Conservation (phyloP, 2,113 vertebrate species). For the Seriola quinqueradiata region DNA sequence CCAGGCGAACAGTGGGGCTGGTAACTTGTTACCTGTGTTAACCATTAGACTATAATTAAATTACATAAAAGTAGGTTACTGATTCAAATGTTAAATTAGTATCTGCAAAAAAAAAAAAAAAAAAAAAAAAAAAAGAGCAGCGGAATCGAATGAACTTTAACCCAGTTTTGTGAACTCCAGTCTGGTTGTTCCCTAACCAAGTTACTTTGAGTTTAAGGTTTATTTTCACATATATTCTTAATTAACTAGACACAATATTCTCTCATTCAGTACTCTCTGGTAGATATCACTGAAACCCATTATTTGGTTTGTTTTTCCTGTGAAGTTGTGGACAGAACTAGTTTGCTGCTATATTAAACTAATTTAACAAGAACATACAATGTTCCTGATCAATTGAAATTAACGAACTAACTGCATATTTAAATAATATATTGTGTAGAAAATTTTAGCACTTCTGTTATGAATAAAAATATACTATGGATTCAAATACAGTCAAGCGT, state of each 20-base stretch:
- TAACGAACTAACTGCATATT: too few species aligned
- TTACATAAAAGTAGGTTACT: neutral
- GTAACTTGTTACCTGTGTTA: neutral
- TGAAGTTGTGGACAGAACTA: too few species aligned
- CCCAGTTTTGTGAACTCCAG: conserved; percentile 11
- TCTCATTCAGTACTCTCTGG: too few species aligned
- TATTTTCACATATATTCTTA: neutral
- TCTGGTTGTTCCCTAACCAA: neutral
- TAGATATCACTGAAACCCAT: neutral
- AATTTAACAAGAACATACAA: too few species aligned
- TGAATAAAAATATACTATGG: neutral
- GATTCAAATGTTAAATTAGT: neutral
- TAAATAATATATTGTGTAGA: too few species aligned
- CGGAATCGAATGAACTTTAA: conserved; percentile 57
- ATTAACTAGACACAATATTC: neutral
- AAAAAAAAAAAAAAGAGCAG: neutral
- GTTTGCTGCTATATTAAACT: too few species aligned
- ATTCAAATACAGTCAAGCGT: too few species aligned
- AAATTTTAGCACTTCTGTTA: neutral
- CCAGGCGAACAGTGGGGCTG: neutral
- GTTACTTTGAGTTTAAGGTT: too few species aligned
- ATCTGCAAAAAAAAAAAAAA: neutral
- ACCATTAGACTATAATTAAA: neutral
- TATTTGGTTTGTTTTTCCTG: too few species aligned
- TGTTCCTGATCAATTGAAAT: too few species aligned